phyloP scores from a whole-genome alignment of 2,797 vertebrate genomes.

The Vultur gryphus region DNA sequence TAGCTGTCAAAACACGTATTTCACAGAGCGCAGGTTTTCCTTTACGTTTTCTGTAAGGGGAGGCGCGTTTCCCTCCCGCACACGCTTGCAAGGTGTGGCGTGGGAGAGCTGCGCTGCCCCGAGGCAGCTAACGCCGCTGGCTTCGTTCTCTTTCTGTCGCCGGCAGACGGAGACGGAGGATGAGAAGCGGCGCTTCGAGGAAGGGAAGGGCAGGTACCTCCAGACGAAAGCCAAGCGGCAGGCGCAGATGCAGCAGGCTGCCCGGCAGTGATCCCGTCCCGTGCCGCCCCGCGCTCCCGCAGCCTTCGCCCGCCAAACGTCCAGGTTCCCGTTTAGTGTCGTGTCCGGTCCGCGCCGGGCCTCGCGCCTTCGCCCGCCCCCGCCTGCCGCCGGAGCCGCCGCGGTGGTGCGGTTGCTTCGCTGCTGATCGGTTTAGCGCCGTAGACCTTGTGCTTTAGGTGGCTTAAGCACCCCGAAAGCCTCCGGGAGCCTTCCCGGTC shows the following conservation, averaged over 20 bases:
- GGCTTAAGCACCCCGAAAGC: neutral
- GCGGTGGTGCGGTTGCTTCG: neutral
- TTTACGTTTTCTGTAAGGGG: no score
- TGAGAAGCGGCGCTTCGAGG: constrained; percentile 88
- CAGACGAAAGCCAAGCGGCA: constrained; percentile 89
- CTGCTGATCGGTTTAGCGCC: neutral
- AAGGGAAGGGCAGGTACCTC: constrained; percentile 89
- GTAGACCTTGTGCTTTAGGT: neutral
- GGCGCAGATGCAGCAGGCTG: constrained; percentile 67
- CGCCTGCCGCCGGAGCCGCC: neutral
- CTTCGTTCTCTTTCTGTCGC: neutral
- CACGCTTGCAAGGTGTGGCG: rapidly evolving
- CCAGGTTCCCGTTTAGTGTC: constrained; percentile 25
- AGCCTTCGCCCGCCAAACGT: neutral
- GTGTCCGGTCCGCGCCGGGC: neutral
- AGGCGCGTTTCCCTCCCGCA: rapidly evolving
- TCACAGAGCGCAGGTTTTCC: neutral
- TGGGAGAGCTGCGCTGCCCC: neutral
- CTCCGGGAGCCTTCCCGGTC: neutral
- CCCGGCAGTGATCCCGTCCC: constrained; percentile 63
- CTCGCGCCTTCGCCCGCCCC: neutral
- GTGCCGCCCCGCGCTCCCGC: neutral
- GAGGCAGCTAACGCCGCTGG: rapidly evolving
- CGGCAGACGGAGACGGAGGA: constrained; percentile 85
- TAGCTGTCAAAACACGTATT: neutral